Conservation (phyloP, 2,888 invertebrate genomes). For the Heteropelma amictum region DNA sequence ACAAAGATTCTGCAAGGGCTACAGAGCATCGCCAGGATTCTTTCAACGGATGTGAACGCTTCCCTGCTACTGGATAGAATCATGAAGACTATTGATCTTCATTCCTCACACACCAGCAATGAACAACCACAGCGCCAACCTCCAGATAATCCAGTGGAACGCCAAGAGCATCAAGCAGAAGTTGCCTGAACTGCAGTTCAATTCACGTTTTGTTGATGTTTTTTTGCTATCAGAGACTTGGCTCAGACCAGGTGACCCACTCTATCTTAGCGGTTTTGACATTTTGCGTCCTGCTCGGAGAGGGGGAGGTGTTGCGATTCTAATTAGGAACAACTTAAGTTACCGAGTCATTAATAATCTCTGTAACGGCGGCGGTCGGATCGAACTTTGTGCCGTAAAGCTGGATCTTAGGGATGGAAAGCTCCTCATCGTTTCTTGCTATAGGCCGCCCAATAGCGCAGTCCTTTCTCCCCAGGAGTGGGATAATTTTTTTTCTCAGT, state of each 20-base stretch:
- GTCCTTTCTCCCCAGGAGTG: conserved; percentile 9
- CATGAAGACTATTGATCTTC: not conserved
- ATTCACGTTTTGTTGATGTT: conserved; percentile 17
- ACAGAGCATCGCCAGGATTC: not conserved
- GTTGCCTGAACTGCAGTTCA: conserved; percentile 20
- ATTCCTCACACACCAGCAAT: not conserved
- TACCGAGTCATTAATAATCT: conserved; percentile 1
- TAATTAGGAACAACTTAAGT: conserved; percentile 19
- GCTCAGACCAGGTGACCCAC: not conserved
- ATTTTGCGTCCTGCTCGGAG: not conserved
- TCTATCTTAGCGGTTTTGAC: conserved; percentile 29
- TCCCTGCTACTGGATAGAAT: not conserved
- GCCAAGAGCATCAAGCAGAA: conserved; percentile 27
- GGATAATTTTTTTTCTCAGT: conserved; percentile 31
- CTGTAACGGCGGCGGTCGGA: conserved; percentile 17
- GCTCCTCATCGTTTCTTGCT: conserved; percentile 23
- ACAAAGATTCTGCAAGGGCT: not conserved
- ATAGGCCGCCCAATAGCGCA: not conserved
- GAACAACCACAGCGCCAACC: not conserved
- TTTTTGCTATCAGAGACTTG: conserved; percentile 46
- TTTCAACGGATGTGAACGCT: not conserved
- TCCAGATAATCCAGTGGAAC: conserved; percentile 27
- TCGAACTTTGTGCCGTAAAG: conserved; percentile 38
- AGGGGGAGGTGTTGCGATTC: conserved; percentile 37
- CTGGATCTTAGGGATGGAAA: conserved; percentile 21